A percentile compares a stretch with the other conserved stretches of the same genome.
phyloP scores from a whole-genome alignment of 2,797 vertebrate genomes.

The Prunella strophiata region DNA sequence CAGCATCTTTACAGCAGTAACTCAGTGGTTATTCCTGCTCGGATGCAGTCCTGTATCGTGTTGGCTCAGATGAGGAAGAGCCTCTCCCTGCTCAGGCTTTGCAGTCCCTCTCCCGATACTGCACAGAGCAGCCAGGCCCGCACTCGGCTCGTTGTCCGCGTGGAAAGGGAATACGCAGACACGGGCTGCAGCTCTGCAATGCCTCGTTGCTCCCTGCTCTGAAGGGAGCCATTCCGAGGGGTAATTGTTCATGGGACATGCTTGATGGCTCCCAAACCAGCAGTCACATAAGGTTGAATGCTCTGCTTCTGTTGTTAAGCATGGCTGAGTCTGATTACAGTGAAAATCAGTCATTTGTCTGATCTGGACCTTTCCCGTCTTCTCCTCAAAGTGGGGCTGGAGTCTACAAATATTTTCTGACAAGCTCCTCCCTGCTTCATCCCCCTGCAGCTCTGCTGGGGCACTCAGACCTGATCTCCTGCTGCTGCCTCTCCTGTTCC shows the following conservation, averaged over 20 bases:
- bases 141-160: accelerated
- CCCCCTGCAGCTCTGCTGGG: neutral
- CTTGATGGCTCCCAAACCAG: neutral
- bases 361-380: neutral
- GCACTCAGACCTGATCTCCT: neutral
- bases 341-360: neutral
- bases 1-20: neutral
- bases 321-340: neutral
- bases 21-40: neutral
- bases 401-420: neutral
- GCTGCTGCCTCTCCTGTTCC: neutral
- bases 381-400: neutral
- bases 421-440: neutral
- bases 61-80: neutral
- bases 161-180: accelerated
- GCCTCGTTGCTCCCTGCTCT: neutral
- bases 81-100: neutral
- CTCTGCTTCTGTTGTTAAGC: neutral
- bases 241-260: neutral
- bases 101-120: neutral
- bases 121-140: neutral
- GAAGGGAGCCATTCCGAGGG: neutral
- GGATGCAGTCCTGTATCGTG: accelerated
- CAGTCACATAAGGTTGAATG: neutral
- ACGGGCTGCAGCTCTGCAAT: neutral